Evolutionary conservation across 92 coral and sea anemone species (phyloP), one percentile per base, ranked within the genome.

Genomic region (Hydrozoanthus gracilis): DNA sequence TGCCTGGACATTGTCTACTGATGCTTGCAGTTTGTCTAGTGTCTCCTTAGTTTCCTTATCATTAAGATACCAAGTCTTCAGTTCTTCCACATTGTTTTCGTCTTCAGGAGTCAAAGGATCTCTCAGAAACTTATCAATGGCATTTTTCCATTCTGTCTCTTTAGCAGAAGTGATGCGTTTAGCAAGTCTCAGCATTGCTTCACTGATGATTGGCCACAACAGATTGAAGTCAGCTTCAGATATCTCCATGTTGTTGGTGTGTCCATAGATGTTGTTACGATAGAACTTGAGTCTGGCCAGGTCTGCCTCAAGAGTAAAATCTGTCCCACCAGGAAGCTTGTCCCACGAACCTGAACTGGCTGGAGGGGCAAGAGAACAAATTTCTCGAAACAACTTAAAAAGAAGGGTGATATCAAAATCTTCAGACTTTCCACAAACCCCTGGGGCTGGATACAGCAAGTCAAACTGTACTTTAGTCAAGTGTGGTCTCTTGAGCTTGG

Each of bases 181-280:
- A 9, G 88, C 92, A 78, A 89, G 85, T 73, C 92, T 58, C 77
- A 92, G 18, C 12, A 92, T 75, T 46, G 91, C 85, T 5, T 87
- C 91, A 0, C 84, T 86, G 16, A 89, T 76, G 20, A 78, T 78
- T 8, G 8, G 75, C 95, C 95, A 92, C 15, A 77, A 80, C 51
- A n/a, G 52, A 2, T 60, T 3, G 74, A 92, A 89, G 55, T 87
- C 77, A 1, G 56, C 13, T 20, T 89, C 89, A 12, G 78, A 17
- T 12, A 92, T 46, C 73, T 87, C 92, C 95, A 92, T 83, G 39
- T 51, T 65, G 51, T 46, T 78, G 67, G 39, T 66, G 71, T 92
- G 95, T 3, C 79, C 95, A 66, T 83, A 83, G 3, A 92, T 17
- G 17, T 78, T 65, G 88, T 92, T 92, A 9, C 95, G 88, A 52